Conservation (phyloP, 2,113 vertebrate species). For the Actinemys pallida region DNA sequence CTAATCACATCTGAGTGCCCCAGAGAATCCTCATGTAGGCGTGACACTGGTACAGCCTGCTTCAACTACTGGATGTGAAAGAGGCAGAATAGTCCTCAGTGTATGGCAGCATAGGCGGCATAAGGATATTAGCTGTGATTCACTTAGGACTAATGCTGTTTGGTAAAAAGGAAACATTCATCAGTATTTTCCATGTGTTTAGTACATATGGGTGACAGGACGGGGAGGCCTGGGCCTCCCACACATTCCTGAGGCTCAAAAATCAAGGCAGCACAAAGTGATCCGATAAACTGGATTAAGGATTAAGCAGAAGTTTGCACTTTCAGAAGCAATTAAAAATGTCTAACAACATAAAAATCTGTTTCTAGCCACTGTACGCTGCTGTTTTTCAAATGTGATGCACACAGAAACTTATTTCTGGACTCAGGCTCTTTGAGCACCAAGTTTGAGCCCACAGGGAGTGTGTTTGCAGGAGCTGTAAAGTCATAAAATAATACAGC, state of each 20-base stretch:
- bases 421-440: neutral
- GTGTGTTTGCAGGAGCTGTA: neutral
- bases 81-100: neutral
- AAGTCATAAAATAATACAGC: neutral
- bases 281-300: neutral
- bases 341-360: neutral
- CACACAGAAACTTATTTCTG: neutral
- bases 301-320: neutral
- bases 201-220: neutral
- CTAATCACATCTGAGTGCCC: neutral
- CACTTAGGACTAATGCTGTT: neutral
- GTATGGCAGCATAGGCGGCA: neutral
- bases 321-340: slow-evolving; percentile 2
- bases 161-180: neutral
- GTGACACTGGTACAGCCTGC: neutral
- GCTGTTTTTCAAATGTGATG: neutral
- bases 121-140: neutral
- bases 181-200: neutral
- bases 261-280: neutral
- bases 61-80: neutral
- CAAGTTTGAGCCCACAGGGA: neutral
- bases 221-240: neutral
- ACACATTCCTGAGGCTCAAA: neutral
- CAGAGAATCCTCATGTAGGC: neutral
- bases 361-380: neutral